Percentiles rank a stretch among this genome's conserved stretches.
Evolutionary conservation across 2,113 vertebrate species (phyloP).

Genomic region (Sinocyclocheilus maitianheensis): DNA sequence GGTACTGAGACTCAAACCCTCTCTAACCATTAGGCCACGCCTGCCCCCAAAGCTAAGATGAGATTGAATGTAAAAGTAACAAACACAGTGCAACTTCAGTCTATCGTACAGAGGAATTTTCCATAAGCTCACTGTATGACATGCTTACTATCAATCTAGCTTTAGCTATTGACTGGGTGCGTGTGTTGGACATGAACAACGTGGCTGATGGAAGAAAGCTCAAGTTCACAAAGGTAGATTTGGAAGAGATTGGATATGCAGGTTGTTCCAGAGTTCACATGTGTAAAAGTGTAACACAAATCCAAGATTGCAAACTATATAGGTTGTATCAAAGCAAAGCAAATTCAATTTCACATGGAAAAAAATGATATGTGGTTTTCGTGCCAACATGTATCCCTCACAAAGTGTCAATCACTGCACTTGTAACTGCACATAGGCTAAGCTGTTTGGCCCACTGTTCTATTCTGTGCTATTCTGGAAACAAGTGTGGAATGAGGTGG

Average conservation of each 20-base stretch:
- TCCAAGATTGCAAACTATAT: constrained; percentile 36
- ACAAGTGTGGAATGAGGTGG: neutral
- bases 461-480: neutral
- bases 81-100: neutral
- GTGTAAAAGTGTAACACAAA: constrained; percentile 29
- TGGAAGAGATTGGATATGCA: constrained; percentile 40
- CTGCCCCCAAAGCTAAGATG: neutral
- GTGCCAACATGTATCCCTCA: constrained; percentile 16
- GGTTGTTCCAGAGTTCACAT: constrained; percentile 44
- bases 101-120: constrained; percentile 5
- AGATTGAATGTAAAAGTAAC: constrained; percentile 1
- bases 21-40: no score
- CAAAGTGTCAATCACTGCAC: constrained; percentile 40
- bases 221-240: constrained; percentile 56
- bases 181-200: constrained; percentile 51
- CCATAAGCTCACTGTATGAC: constrained; percentile 20
- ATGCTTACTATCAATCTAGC: constrained; percentile 43
- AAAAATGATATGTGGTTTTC: constrained; percentile 18
- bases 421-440: neutral
- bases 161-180: constrained; percentile 35
- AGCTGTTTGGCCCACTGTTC: constrained; percentile 19
- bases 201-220: constrained; percentile 41
- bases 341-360: constrained; percentile 37
- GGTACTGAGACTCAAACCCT: no score
- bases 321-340: constrained; percentile 5